Percentiles rank a stretch among this genome's conserved stretches.
These are phyloP conservation scores for Dipodomys ordii DNA, from an alignment of 2,113 vertebrate genomes.

Conservation along the genomic window DNA sequence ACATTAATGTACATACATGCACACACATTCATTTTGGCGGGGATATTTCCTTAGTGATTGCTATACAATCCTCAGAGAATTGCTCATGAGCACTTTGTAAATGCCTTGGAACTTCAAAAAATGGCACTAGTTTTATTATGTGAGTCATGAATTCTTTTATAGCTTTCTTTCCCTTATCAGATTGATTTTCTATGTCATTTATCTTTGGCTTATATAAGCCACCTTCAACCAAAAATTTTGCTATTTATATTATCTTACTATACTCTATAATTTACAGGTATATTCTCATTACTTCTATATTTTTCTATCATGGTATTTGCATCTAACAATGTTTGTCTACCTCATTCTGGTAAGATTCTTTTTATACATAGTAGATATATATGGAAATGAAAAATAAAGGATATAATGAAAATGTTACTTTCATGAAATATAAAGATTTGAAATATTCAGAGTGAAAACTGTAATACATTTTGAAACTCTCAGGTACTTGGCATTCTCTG, in stretches of 20 bases:
- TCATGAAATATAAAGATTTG: background rate
- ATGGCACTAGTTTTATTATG: background rate
- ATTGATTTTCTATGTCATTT: slow-evolving; percentile 56
- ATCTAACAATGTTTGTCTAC: background rate
- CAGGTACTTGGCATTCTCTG: background rate
- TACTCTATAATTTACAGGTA: background rate
- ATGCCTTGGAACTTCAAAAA: background rate
- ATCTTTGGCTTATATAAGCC: background rate
- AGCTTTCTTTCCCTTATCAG: background rate
- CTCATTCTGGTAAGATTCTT: background rate
- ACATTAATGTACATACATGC: background rate
- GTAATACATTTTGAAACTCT: background rate
- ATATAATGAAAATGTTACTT: background rate
- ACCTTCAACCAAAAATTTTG: background rate
- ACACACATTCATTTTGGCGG: background rate
- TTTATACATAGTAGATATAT: background rate
- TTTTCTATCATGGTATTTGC: background rate
- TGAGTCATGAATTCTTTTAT: background rate
- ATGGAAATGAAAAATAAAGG: background rate
- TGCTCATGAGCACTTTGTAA: background rate
- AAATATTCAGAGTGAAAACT: background rate
- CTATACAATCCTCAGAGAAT: background rate
- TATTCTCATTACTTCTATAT: slow-evolving; percentile 16
- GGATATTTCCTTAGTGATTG: background rate
- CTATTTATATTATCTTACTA: background rate